Evolutionary conservation across 2,797 vertebrate genomes (phyloP).

Genomic region (Rhinichthys osculus): DNA sequence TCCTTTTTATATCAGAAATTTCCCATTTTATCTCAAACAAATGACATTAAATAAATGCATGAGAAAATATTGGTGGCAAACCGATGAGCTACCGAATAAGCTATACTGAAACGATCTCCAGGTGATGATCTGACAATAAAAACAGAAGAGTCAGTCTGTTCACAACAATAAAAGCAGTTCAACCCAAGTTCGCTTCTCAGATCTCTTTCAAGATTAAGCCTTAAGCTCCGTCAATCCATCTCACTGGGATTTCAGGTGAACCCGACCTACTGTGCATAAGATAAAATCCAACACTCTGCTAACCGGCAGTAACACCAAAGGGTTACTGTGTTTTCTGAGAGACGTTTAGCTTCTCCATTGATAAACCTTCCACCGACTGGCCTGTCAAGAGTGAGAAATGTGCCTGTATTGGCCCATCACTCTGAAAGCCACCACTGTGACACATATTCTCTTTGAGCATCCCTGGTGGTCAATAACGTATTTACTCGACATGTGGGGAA

Average conservation of each 20-base stretch:
- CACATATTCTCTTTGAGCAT: constrained; percentile 39
- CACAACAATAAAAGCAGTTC: constrained; percentile 16
- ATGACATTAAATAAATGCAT: neutral
- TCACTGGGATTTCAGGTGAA: constrained; percentile 13
- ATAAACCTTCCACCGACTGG: constrained; percentile 32
- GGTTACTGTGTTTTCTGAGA: constrained; percentile 40
- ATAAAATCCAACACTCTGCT: constrained; percentile 33
- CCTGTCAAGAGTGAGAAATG: constrained; percentile 56
- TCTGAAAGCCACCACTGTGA: constrained; percentile 46
- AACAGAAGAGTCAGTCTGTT: constrained; percentile 7
- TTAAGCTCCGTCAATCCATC: constrained; percentile 14
- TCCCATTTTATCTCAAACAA: neutral
- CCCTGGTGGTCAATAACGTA: constrained; percentile 40
- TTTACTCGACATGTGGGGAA: constrained; percentile 22
- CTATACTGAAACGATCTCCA: constrained; percentile 11
- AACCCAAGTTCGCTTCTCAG: constrained; percentile 24
- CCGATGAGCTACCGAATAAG: neutral
- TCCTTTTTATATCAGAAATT: neutral
- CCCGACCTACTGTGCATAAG: constrained; percentile 12
- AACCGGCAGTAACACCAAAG: neutral
- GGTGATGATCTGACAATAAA: constrained; percentile 10
- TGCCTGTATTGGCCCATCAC: constrained; percentile 44
- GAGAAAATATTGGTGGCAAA: neutral
- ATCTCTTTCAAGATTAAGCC: constrained; percentile 3
- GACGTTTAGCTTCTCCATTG: constrained; percentile 16